Conservation (phyloP, 2,888 invertebrate genomes). For the Melipona bicolor region DNA sequence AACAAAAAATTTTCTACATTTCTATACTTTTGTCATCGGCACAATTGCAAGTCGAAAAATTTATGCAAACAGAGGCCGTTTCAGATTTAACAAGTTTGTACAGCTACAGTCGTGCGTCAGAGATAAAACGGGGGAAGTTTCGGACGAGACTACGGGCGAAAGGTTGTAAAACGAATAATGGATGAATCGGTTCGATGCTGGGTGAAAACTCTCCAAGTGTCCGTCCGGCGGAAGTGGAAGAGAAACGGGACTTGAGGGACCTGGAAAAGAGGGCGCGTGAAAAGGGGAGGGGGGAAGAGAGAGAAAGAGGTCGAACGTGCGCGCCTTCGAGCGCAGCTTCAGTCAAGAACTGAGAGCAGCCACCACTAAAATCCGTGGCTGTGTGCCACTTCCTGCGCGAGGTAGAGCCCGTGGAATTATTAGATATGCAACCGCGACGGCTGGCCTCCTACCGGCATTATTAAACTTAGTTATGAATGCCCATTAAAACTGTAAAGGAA, state of each 20-base stretch:
- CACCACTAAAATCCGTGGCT: conserved; percentile 70
- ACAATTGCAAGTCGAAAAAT: no score
- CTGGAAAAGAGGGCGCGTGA: conserved; percentile 43
- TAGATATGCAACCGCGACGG: conserved; percentile 81
- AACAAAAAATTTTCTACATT: no score
- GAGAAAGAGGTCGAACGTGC: conserved; percentile 52
- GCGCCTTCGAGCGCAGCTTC: conserved; percentile 29
- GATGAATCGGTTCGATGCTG: conserved; percentile 10
- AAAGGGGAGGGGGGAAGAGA: conserved; percentile 43
- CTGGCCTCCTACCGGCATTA: conserved; percentile 80
- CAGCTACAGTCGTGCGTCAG: background rate
- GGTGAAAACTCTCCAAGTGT: conserved; percentile 21
- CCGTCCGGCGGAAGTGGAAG: background rate
- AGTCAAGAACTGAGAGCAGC: conserved; percentile 37
- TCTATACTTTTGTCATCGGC: no score
- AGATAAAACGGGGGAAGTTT: background rate
- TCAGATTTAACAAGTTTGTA: background rate
- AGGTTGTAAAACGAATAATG: background rate
- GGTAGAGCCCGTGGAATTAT: conserved; percentile 76
- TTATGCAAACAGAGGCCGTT: no score
- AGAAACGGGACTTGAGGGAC: conserved; percentile 7
- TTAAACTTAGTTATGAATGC: conserved; percentile 84
- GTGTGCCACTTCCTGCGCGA: conserved; percentile 74
- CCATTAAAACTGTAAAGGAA: conserved; percentile 84
- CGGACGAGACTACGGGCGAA: background rate